Conservation (phyloP, 2,888 invertebrate species). For the Hirtodrosophila trivittata region DNA sequence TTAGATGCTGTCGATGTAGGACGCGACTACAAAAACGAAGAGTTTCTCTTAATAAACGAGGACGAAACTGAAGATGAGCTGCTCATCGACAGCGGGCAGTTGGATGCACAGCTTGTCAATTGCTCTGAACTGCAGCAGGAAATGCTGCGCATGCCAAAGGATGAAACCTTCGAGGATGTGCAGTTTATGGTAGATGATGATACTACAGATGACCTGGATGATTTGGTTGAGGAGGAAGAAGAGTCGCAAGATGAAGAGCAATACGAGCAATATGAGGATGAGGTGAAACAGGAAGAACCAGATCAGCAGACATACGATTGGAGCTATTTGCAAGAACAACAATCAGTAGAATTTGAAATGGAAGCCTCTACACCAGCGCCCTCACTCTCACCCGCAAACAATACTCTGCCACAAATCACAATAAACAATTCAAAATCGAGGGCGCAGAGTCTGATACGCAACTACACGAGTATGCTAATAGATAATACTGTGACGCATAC, state of each 20-base stretch:
- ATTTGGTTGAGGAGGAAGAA: conserved; percentile 45
- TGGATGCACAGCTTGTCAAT: conserved; percentile 43
- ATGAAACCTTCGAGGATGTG: conserved; percentile 12
- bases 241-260: conserved; percentile 23
- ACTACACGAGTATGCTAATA: background rate
- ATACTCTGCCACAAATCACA: conserved; percentile 10
- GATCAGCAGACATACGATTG: conserved; percentile 6
- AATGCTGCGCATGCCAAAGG: conserved; percentile 34
- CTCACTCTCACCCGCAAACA: background rate
- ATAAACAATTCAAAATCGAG: conserved; percentile 19
- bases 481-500: conserved; percentile 4
- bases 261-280: conserved; percentile 15
- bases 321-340: conserved; percentile 17
- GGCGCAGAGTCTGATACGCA: conserved; percentile 8
- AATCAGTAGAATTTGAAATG: conserved; percentile 8
- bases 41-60: conserved; percentile 52
- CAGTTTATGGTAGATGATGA: conserved; percentile 43
- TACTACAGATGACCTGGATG: conserved; percentile 36
- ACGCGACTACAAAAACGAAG: conserved; percentile 49
- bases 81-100: conserved; percentile 35
- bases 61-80: conserved; percentile 39
- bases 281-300: background rate
- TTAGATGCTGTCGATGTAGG: conserved; percentile 56
- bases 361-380: background rate
- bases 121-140: conserved; percentile 32